Evolutionary conservation across 2,113 vertebrate genomes (phyloP), one percentile per base, ranked within the genome.

Genomic region (Circaetus cinerascens): DNA sequence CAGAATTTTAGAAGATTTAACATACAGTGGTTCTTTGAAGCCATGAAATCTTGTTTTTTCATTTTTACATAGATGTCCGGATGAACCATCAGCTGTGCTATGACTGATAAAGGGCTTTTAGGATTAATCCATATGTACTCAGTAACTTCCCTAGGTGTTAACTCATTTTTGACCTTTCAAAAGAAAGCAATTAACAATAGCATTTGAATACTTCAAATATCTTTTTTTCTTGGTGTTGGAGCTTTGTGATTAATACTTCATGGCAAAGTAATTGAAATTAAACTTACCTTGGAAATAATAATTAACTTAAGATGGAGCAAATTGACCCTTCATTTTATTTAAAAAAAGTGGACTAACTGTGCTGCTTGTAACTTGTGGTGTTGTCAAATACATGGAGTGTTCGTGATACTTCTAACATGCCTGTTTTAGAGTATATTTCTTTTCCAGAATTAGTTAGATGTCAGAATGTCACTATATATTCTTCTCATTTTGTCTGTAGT

Each of bases 231-330:
- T 88, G 66, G n/a, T n/a, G 53, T 11, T 34, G 17, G 20, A 53
- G 13, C 48, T 91, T 80, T 78, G 25, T 78, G 80, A 91, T 95
- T 95, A 95, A 64, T 89, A 74, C 36, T 51, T 77, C 11, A 40
- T 86, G 43, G 43, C 59, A 90, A 93, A 95, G 34, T 76, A 88
- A 82, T 38, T 73, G 32, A 90, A 96, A 67, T 93, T 34, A 72
- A 87, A 43, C 41, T 45, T 97, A n/a, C 55, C 32, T 88, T 92
- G 62, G 45, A 93, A 97, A 75, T 91, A 78, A 66, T 82, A 56
- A 51, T 92, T 88, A 60, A 45, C n/a, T 83, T 76, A 85, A 66
- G 27, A 62, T 82, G 46, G 46, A 86, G 12, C 36, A 78, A 57
- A 38, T 26, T 84, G 46, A 64, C 12, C 79, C 15, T 20, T 83